Conservation (phyloP, 2,888 invertebrate species). For the Dermolepida albohirtum region DNA sequence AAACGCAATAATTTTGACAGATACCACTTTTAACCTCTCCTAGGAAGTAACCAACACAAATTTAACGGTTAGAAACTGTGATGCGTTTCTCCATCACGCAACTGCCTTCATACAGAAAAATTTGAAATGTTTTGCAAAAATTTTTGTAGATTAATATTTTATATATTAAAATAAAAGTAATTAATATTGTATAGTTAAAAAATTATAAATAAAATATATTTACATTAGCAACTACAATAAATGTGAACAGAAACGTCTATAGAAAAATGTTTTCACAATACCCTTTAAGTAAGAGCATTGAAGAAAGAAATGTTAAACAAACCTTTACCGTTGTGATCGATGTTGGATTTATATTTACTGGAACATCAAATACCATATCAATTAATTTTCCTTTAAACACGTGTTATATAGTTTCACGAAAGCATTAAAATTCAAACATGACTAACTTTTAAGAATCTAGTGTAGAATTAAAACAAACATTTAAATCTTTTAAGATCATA, state of each 20-base stretch:
- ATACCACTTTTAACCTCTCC: conserved; percentile 32
- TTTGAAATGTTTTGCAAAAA: background rate
- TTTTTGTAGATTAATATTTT: background rate
- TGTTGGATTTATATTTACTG: conserved; percentile 4
- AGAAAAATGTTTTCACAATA: too few species aligned
- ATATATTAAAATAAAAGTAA: background rate
- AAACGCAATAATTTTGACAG: conserved; percentile 39
- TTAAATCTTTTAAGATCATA: too few species aligned
- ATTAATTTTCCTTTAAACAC: background rate
- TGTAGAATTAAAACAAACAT: too few species aligned
- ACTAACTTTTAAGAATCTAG: too few species aligned
- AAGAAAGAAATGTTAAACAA: background rate
- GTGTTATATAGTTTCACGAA: background rate
- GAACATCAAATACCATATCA: conserved; percentile 20
- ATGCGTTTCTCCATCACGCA: conserved; percentile 7
- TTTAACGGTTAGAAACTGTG: conserved; percentile 12
- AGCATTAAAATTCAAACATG: background rate
- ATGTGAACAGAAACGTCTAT: too few species aligned
- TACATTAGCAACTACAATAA: background rate
- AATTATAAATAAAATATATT: background rate
- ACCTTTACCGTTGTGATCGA: background rate
- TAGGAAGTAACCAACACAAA: conserved; percentile 8
- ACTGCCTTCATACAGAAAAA: too few species aligned
- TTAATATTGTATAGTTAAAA: background rate
- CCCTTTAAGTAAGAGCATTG: too few species aligned